Conservation (phyloP, 1,140 invertebrate genomes). For the Thereuonema tuberculata region DNA sequence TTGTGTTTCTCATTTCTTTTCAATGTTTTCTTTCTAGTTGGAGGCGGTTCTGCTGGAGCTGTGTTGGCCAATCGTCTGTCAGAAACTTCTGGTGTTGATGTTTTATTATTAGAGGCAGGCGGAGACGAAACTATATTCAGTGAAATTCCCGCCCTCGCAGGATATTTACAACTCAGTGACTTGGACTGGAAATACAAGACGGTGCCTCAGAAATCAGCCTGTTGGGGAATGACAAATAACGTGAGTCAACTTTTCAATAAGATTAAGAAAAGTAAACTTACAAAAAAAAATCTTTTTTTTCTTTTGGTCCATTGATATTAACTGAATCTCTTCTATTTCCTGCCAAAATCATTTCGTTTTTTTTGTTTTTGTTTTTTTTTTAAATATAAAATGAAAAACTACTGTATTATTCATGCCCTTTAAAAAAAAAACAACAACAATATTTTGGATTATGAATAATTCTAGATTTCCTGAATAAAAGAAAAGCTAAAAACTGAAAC, state of each 20-base stretch:
- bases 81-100: slow-evolving; percentile 42
- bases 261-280: background rate
- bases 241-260: too few species aligned
- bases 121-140: slow-evolving; percentile 80
- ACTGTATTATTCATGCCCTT: too few species aligned
- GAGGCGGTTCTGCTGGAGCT: slow-evolving; percentile 83
- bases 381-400: too few species aligned
- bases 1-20: background rate
- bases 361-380: too few species aligned
- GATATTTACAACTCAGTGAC: slow-evolving; percentile 69
- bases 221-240: slow-evolving; percentile 47
- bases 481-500: too few species aligned
- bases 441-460: too few species aligned
- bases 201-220: slow-evolving; percentile 65
- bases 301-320: too few species aligned
- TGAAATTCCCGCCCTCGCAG: slow-evolving; percentile 71
- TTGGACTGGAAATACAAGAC: slow-evolving; percentile 88
- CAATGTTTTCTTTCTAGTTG: too few species aligned
- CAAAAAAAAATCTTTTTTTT: background rate
- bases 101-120: slow-evolving; percentile 77
- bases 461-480: too few species aligned
- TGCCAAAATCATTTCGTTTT: too few species aligned
- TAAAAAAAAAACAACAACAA: too few species aligned
- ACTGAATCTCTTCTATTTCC: too few species aligned
- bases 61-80: slow-evolving; percentile 85